Base-by-base conservation (phyloP, 2,888 invertebrate species). In the Cerastis rubricosa region DNA sequence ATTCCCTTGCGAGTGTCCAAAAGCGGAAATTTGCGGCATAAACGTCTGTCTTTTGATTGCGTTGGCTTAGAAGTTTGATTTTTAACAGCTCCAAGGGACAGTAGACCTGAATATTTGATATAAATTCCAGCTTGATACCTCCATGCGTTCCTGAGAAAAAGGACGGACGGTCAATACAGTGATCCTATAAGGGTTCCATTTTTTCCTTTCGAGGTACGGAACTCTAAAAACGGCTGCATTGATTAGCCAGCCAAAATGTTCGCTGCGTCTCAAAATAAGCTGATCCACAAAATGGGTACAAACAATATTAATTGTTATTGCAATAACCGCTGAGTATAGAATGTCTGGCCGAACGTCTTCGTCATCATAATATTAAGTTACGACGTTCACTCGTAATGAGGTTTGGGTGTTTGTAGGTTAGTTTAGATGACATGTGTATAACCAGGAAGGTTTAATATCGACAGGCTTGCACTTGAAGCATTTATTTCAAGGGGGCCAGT, bases 381-480 rank as follows among this genome's bases (percentile, higher is more conserved):
- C 80, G 65, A 75, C 77, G 73, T 70, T 78, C 70, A 70, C 59
- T 51, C 6, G 54, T 71, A 86, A 73, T 71, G 76, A 78, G 87
- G 87, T 86, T 86, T 85, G 2, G 29, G 73, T 78, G 85, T 84
- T 84, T 82, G 47, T 85, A 57, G 82, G 81, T 79, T 82, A 78
- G 8, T 35, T 0, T 6, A 19, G 1, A 9, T 47, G 17, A 49
- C 78, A 80, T 71, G 64, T 66, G 43, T 64, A 6, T n/a, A 5
- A 43, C 4, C 8, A 64, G n/a, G 43, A 64, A 64, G 43, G 35
- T 69, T 54, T 8, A 2, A 14, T 19, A 69, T 49, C 17, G 40
- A 11, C 11, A 54, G 22, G 40, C 40, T 40, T 49, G 67, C 35
- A 45, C 6, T 65, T 11, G 19, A 35, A 35, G 35, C 35, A 35